Base-by-base conservation (phyloP, 2,888 invertebrate species). In the Plagiodera versicolora region DNA sequence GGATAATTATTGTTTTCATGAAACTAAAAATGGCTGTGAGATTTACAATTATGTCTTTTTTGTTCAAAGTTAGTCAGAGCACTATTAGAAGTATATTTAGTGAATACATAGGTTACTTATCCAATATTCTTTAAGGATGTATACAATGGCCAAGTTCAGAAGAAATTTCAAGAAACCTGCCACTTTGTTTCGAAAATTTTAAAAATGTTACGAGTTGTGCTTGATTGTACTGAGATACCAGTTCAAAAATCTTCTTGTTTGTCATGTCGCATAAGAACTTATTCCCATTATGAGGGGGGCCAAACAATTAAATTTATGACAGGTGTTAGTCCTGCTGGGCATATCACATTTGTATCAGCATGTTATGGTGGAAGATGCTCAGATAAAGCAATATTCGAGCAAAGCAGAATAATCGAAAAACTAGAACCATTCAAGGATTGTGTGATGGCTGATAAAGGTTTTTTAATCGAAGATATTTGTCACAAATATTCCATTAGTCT, bases 381-480 rank as follows among this genome's bases (percentile, higher is more conserved):
- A 3, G 58, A 58, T 20, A 58, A 58, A 45, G 28, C 17, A 5
- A 67, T 70, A 19, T 70, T 72, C 51, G 63, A 67, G 17, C 63
- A 69, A 17, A 58, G 46, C 16, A 19, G 28, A 9, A n/a, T 54
- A n/a, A 54, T 54, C 1, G 28, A 28, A n/a, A 54, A 54, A 30
- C 8, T 54, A 14, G 18, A 20, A 16, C 14, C 28, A 9, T 20
- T 24, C 17, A 54, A 19, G 18, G 64, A 61, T 48, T 48, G 18
- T 10, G 51, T 65, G 18, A 66, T 67, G 66, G 67, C 66, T 11
- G 64, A 67, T 50, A 64, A 67, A 58, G 66, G 67, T 0, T 61
- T 66, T 44, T 30, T 64, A 45, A 66, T 66, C 9, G 61, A 66
- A 17, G 50, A 61, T 19, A 50, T 56, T 24, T 59, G 60, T 54